These are phyloP conservation scores for Haemorhous mexicanus DNA, from an alignment of 2,113 vertebrate species.

Conservation along the genomic window DNA sequence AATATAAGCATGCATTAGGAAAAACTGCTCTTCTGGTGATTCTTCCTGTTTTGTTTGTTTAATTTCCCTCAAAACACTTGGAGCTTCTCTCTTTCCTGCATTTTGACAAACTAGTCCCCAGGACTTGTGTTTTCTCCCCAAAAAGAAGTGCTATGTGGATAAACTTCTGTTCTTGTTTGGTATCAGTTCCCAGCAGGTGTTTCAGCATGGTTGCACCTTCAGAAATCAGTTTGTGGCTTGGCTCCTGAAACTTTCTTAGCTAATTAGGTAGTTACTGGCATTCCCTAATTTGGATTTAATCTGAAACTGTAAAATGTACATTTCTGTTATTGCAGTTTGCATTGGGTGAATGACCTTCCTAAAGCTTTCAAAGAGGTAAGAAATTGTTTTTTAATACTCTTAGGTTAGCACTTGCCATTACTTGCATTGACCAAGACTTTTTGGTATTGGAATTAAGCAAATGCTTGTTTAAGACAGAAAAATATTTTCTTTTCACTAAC, in stretches of 20 bases:
- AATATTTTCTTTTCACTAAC: not conserved
- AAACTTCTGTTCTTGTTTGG: not conserved
- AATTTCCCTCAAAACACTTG: not conserved
- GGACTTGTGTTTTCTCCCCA: not conserved
- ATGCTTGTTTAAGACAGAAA: not conserved
- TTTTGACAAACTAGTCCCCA: not conserved
- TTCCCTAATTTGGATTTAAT: not conserved
- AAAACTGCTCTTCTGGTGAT: not conserved
- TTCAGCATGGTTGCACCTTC: not conserved
- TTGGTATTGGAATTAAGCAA: not conserved
- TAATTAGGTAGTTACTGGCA: not conserved
- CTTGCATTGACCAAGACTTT: not conserved
- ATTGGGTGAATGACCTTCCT: slow-evolving; percentile 97
- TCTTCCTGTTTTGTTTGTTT: not conserved
- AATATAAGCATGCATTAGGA: rapidly evolving
- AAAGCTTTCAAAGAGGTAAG: slow-evolving; percentile 89
- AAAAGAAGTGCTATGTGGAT: rapidly evolving
- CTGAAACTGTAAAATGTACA: not conserved
- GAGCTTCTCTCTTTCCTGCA: not conserved
- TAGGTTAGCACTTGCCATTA: not conserved
- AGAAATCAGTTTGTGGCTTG: not conserved
- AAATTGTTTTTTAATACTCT: not conserved
- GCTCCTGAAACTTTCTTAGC: not conserved
- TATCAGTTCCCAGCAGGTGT: not conserved
- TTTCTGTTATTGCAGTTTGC: slow-evolving; percentile 80